Base-by-base conservation (phyloP, 2,113 vertebrate species). In the Syngnathus floridae region DNA sequence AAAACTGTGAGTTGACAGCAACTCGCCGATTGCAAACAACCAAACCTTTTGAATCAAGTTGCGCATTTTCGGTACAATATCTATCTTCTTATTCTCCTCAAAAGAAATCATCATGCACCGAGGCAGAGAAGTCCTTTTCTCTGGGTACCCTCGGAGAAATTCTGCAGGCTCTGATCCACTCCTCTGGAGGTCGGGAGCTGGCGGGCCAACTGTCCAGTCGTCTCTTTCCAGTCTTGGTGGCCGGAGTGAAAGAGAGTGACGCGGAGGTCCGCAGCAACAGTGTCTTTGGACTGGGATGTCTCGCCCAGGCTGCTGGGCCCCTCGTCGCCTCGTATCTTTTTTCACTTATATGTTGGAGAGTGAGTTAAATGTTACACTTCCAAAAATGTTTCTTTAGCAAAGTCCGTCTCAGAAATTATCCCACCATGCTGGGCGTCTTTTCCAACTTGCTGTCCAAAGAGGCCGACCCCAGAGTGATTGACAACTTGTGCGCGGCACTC, bases 401-500 rank as follows among this genome's bases (percentile, higher is more conserved):
- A 58, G 26, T 2, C 10, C 8, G 6, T 26, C 6, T 4, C 76
- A 95, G 94, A 69, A 85, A 93, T 70, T 95, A 91, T 66, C 90
- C 92, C 13, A 90, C 90, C 87, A 85, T 95, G 69, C 87, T 94
- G 51, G 90, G 90, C 4, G 75, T 93, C 48, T 91, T 95, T 66
- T 88, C 92, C 17, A 92, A 92, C 75, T 73, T 94, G 57, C 85
- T 94, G 74, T 59, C 81, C 1, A 91, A 89, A 66, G 93, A 95
- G 77, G 74, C 83, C 0, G 90, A 94, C 38, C 74, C 72, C 37
- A 85, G 89, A 13, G 93, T 94, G 43, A 90, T 90, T 5, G 94
- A 95, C 87, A 95, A 95, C 79, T 88, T 95, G 77, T 95, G 94
- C 38, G 93, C 90, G 41, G 94, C 94, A 19, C 88, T 95, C 3